Evolutionary conservation across 2,113 vertebrate species (phyloP), one percentile per base, ranked within the genome.

Genomic region (Oncorhynchus nerka): DNA sequence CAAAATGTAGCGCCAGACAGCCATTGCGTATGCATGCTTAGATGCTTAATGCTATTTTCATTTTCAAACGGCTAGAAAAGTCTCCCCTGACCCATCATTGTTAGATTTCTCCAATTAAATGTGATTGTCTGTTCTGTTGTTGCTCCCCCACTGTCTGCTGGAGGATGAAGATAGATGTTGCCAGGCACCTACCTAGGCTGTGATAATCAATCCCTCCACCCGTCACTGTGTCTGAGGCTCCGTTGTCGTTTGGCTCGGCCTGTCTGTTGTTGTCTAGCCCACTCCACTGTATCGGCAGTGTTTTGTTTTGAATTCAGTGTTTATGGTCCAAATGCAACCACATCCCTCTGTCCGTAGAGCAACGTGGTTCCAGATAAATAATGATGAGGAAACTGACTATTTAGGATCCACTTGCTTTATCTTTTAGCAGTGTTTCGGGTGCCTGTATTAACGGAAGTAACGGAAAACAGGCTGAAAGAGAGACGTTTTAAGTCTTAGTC

Each of bases 131-230:
- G 68, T 62, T 51, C 32, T 70, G 11, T n/a, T 64, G 32, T 39
- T 22, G 64, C 6, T 73, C 55, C 45, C 68, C 26, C 26, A 3
- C 11, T 39, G n/a, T 28, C 72, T 51, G 45, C 51, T 32, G 64
- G 26, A 55, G 62, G 71, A 77, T 66, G 57, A 30, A 62, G 75
- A 73, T 81, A 75, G 66, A 79, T 80, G 65, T 72, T 82, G 62
- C 61, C 30, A 72, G 75, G 22, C 66, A 68, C 30, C 74, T 69
- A 64, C 19, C 24, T 76, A 7, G 59, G 20, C 59, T 34, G 73
- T 74, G 34, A 81, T 79, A 66, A 82, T 77, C 75, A 71, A 71
- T 49, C 20, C 57, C 24, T 57, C 8, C 32, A 32, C 70, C 68
- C 59, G 30, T 71, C 59, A 65, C 30, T 26, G 66, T 71, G 75